A percentile compares a stretch with the other conserved stretches of the same genome.
These are phyloP conservation scores for Nibea albiflora DNA, from an alignment of 2,113 vertebrate genomes.

Conservation along the genomic window DNA sequence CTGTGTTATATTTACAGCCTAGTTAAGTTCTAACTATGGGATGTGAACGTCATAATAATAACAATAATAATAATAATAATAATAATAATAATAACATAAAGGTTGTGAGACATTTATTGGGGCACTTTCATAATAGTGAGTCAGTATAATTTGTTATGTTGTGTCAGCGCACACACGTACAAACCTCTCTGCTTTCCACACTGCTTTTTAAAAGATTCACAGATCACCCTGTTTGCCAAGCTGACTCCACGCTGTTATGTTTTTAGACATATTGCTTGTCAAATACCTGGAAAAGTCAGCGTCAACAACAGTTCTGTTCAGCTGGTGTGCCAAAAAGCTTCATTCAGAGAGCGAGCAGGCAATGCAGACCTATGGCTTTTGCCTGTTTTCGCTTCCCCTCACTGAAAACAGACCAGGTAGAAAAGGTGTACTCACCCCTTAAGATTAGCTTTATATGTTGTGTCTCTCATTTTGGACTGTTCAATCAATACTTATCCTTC, in stretches of 20 bases:
- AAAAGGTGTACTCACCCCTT: neutral
- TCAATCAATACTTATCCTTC: neutral
- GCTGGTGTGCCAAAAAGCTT: neutral
- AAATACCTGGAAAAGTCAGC: neutral
- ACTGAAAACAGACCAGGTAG: neutral
- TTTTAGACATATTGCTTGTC: slow-evolving; percentile 20
- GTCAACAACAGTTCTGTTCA: neutral
- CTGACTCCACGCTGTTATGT: neutral
- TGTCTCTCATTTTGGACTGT: neutral
- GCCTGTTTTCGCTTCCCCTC: neutral
- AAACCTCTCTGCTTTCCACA: too few relatives aligned
- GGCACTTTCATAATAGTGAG: too few relatives aligned
- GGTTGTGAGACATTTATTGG: too few relatives aligned
- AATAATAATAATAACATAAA: too few relatives aligned
- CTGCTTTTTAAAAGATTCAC: neutral
- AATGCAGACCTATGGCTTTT: slow-evolving; percentile 3
- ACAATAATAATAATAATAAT: too few relatives aligned
- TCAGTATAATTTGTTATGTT: neutral
- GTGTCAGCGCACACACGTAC: neutral
- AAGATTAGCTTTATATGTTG: neutral
- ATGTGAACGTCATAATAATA: neutral
- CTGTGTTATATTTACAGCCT: neutral
- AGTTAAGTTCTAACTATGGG: too few relatives aligned
- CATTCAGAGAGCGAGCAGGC: neutral
- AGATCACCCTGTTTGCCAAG: neutral